phyloP scores from a whole-genome alignment of 2,797 vertebrate species.

The Coluber constrictor region DNA sequence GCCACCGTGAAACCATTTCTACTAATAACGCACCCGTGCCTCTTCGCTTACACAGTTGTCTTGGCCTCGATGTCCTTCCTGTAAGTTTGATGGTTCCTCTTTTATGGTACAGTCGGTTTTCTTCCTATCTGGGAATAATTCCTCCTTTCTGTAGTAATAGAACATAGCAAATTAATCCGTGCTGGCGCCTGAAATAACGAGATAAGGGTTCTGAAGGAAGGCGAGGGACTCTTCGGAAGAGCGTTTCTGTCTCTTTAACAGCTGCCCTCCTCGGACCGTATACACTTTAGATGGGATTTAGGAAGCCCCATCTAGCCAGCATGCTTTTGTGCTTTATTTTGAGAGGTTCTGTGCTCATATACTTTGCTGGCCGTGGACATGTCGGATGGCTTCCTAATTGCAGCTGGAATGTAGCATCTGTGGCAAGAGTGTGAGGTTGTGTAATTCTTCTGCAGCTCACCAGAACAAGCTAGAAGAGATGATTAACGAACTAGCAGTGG shows the following conservation, averaged over 20 bases:
- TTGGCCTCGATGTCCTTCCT: neutral
- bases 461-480: conserved; percentile 99
- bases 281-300: neutral
- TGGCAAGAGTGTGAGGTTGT: neutral
- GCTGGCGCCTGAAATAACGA: neutral
- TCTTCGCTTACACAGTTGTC: neutral
- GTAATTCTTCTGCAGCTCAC: conserved; percentile 77
- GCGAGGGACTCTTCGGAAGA: too few species aligned
- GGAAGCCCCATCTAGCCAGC: neutral
- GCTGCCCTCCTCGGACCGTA: neutral
- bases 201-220: too few species aligned
- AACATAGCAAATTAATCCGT: neutral
- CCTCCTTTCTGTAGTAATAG: neutral
- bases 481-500: conserved; percentile 96
- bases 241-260: neutral
- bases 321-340: neutral
- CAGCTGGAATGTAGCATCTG: neutral
- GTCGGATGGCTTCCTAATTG: neutral
- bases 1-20: neutral
- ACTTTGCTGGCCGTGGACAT: neutral
- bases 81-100: neutral
- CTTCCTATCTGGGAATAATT: neutral
- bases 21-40: neutral
- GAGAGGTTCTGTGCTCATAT: neutral
- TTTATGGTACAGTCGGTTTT: neutral